A percentile compares a stretch with the other conserved stretches of the same genome.
phyloP scores from a whole-genome alignment of 2,797 vertebrate genomes.

The Manis javanica region DNA sequence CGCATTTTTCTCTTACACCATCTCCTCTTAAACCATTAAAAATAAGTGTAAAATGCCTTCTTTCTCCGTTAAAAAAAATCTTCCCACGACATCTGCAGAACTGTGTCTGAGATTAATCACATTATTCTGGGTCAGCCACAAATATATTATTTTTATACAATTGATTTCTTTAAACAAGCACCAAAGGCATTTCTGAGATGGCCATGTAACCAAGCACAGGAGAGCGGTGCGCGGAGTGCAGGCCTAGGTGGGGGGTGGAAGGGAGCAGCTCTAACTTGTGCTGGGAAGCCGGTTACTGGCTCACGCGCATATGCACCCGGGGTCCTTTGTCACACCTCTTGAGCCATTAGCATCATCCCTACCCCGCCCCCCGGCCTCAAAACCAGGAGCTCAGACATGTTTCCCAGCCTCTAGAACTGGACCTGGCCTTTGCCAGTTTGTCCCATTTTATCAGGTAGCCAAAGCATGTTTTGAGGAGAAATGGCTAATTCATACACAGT shows the following conservation, averaged over 20 bases:
- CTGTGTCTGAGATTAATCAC: background rate
- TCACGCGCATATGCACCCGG: fast-evolving
- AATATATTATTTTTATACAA: background rate
- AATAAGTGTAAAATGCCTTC: background rate
- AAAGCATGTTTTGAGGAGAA: background rate
- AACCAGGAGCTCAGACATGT: background rate
- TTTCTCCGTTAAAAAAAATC: background rate
- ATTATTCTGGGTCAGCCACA: background rate
- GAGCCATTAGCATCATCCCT: background rate
- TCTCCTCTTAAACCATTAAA: background rate
- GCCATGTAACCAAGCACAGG: background rate
- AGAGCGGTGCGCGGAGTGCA: background rate
- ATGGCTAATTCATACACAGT: background rate
- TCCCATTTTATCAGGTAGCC: background rate
- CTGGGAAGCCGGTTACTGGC: background rate
- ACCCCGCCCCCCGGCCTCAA: background rate
- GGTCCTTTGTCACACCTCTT: background rate
- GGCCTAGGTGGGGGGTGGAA: background rate
- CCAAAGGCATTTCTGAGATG: background rate
- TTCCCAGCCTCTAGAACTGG: background rate
- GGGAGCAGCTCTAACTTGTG: no score
- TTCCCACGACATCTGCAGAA: background rate
- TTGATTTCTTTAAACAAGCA: background rate
- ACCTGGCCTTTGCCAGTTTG: background rate
- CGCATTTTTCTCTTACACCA: background rate